Evolutionary conservation across 1,140 invertebrate genomes (phyloP).

Genomic region (Eubasilissa regina): DNA sequence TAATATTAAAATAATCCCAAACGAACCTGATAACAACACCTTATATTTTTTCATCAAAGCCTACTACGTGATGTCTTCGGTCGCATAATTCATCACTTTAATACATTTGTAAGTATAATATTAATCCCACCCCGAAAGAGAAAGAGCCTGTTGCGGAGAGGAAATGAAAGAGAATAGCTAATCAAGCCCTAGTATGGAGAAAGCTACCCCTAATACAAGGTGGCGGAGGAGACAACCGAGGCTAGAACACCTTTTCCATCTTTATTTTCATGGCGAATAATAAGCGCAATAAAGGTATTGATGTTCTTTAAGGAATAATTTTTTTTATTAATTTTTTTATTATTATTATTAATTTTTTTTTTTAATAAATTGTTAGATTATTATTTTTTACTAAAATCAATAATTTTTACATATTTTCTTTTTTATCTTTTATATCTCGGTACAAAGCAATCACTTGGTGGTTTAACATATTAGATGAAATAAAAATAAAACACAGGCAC

Average conservation of each 20-base stretch:
- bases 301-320: too few species aligned
- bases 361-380: too few species aligned
- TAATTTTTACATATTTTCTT: too few species aligned
- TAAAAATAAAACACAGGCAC: too few species aligned
- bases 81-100: conserved; percentile 39
- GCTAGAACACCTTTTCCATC: not conserved
- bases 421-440: too few species aligned
- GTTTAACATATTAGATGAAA: too few species aligned
- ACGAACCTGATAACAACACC: too few species aligned
- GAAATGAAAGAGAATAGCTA: conserved; percentile 57
- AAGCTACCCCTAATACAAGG: not conserved
- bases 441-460: too few species aligned
- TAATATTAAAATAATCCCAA: too few species aligned
- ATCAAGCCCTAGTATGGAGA: conserved; percentile 42
- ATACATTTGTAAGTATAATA: conserved; percentile 53
- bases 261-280: not conserved
- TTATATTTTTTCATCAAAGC: conserved; percentile 5
- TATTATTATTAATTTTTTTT: too few species aligned
- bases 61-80: not conserved
- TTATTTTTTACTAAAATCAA: too few species aligned
- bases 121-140: conserved; percentile 50
- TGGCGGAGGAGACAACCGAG: not conserved
- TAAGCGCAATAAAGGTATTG: not conserved
- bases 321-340: too few species aligned
- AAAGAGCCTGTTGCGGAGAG: conserved; percentile 35